A percentile compares a stretch with the other conserved stretches of the same genome.
phyloP scores from a whole-genome alignment of 2,113 vertebrate species.

The Leuciscus idus region DNA sequence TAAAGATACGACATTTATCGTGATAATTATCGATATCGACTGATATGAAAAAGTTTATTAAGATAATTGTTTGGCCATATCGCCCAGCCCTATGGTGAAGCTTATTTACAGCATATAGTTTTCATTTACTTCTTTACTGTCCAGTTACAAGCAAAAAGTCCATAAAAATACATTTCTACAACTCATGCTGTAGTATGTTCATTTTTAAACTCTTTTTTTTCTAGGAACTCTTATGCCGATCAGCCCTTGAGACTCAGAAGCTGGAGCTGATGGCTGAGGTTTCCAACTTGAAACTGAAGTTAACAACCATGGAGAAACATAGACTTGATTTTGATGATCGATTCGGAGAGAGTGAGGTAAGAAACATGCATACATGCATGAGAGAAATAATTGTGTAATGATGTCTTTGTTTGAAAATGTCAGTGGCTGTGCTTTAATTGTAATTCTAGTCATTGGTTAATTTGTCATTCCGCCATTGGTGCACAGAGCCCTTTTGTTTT shows the following conservation, averaged over 20 bases:
- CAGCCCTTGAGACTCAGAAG: slow-evolving; percentile 92
- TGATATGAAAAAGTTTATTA: too few relatives aligned
- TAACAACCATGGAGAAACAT: slow-evolving; percentile 87
- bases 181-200: not conserved
- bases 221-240: slow-evolving; percentile 92
- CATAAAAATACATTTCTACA: not conserved
- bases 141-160: not conserved
- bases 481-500: slow-evolving; percentile 21
- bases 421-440: not conserved
- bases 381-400: not conserved
- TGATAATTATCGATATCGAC: too few relatives aligned
- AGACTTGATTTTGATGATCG: slow-evolving; percentile 85
- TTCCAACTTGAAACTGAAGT: slow-evolving; percentile 92
- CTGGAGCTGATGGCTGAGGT: slow-evolving; percentile 92
- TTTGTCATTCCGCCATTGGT: not conserved
- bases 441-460: slow-evolving; percentile 4
- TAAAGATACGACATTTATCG: too few relatives aligned
- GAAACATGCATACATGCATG: slow-evolving; percentile 27
- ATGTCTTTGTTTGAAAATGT: not conserved
- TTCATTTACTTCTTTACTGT: not conserved
- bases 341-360: slow-evolving; percentile 90
- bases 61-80: too few relatives aligned
- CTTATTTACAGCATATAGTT: not conserved
- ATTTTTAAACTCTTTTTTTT: not conserved
- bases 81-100: too few relatives aligned